phyloP scores from a whole-genome alignment of 2,888 invertebrate species.

The Troides aeacus region DNA sequence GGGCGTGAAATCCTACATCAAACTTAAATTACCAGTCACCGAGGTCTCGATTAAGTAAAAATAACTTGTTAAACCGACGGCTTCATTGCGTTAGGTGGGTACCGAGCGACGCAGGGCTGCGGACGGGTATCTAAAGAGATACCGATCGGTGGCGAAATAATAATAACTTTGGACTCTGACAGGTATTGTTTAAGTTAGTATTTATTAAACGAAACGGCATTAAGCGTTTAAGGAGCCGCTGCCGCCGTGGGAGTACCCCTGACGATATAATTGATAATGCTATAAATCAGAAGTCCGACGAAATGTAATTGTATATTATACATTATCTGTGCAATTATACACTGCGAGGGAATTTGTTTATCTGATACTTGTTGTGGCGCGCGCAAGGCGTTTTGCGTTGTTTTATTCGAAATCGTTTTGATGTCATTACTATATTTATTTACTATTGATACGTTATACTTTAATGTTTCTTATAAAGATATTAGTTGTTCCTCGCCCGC shows the following conservation, averaged over 20 bases:
- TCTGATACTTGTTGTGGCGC: conserved; percentile 2
- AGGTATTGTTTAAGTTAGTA: conserved; percentile 2
- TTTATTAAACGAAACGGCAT: conserved; percentile 3
- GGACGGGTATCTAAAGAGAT: background rate
- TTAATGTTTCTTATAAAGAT: too few relatives aligned
- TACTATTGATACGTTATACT: too few relatives aligned
- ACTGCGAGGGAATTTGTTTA: conserved; percentile 8
- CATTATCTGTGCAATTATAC: conserved; percentile 12
- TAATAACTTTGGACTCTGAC: background rate
- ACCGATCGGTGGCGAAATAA: conserved; percentile 6
- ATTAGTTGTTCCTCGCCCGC: too few relatives aligned
- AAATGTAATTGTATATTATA: conserved; percentile 12
- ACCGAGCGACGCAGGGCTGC: background rate
- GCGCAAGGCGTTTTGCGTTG: background rate
- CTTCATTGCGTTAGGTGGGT: too few relatives aligned
- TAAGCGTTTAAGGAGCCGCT: conserved; percentile 2
- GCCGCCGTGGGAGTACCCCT: background rate
- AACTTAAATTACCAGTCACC: too few relatives aligned
- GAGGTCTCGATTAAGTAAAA: too few relatives aligned
- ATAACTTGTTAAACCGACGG: too few relatives aligned
- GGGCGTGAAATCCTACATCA: too few relatives aligned
- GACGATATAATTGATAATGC: conserved; percentile 11
- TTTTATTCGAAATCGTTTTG: background rate
- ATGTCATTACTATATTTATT: too few relatives aligned
- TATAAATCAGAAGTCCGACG: conserved; percentile 11